Evolutionary conservation across 2,797 vertebrate genomes (phyloP).

Genomic region (Adelosebastes latens): DNA sequence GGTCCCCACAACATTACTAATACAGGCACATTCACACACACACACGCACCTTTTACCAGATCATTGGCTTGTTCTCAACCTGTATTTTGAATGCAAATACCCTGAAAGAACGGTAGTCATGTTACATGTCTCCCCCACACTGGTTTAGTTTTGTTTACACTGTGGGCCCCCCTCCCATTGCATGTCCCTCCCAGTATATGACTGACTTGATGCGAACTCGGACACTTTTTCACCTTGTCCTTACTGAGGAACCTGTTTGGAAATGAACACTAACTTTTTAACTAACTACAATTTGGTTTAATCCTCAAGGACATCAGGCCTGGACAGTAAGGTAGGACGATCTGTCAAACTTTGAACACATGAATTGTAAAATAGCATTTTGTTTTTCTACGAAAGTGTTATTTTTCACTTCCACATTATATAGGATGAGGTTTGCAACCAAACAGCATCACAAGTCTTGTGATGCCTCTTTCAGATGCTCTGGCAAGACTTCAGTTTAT

Average conservation of each 20-base stretch:
- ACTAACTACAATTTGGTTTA: background rate
- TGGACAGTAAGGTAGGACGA: conserved; percentile 23
- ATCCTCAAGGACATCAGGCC: background rate
- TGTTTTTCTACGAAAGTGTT: background rate
- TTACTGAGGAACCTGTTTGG: background rate
- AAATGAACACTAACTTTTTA: background rate
- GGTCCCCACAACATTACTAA: no score
- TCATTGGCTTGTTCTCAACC: background rate
- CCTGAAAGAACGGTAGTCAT: background rate
- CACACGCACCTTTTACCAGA: background rate
- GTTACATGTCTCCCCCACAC: conserved; percentile 19
- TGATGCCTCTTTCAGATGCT: background rate
- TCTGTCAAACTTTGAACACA: background rate
- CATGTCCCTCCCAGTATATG: conserved; percentile 27
- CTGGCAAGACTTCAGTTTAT: background rate
- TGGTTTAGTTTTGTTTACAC: conserved; percentile 52
- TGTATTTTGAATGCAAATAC: conserved; percentile 26
- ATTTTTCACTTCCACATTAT: background rate
- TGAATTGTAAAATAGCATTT: background rate
- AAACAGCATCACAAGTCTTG: background rate
- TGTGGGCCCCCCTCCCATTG: conserved; percentile 18
- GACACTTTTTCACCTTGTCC: background rate
- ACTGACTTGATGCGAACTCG: background rate
- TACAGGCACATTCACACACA: no score
- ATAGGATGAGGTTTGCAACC: background rate